These are phyloP conservation scores for Rhabdophis nuchalis DNA, from an alignment of 2,797 vertebrate genomes.

Conservation along the genomic window DNA sequence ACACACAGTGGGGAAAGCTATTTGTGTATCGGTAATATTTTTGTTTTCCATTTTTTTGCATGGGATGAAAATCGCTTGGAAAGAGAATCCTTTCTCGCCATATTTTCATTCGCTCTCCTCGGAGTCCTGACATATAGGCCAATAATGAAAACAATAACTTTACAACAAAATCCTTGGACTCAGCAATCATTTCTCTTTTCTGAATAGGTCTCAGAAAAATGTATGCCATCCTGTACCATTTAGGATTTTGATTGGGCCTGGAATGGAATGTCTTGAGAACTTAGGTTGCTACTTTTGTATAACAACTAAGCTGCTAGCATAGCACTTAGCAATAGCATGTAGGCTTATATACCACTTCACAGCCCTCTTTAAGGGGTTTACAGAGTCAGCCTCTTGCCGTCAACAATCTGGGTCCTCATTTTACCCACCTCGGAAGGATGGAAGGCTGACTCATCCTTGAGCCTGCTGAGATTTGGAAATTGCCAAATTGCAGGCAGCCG, in stretches of 20 bases:
- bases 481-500: too few species aligned
- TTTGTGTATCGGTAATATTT: conserved; percentile 25
- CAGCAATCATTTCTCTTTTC: conserved; percentile 49
- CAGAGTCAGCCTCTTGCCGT: too few species aligned
- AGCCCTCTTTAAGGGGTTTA: too few species aligned
- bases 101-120: conserved; percentile 47
- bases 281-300: not conserved
- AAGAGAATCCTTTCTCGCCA: conserved; percentile 42
- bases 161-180: conserved; percentile 47
- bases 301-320: not conserved
- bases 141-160: conserved; percentile 50
- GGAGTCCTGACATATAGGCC: conserved; percentile 36
- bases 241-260: not conserved
- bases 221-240: not conserved
- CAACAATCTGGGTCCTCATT: too few species aligned
- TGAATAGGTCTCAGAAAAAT: conserved; percentile 37
- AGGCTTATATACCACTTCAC: too few species aligned
- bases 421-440: too few species aligned
- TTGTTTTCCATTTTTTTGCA: conserved; percentile 28
- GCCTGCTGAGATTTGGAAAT: too few species aligned
- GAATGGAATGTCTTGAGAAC: not conserved
- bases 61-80: conserved; percentile 39
- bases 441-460: too few species aligned
- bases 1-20: conserved; percentile 30
- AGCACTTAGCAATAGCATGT: too few species aligned